Percentiles rank a stretch among this genome's conserved stretches.
phyloP scores from a whole-genome alignment of 2,797 vertebrate species.

The Hyperoplus lanceolatus region DNA sequence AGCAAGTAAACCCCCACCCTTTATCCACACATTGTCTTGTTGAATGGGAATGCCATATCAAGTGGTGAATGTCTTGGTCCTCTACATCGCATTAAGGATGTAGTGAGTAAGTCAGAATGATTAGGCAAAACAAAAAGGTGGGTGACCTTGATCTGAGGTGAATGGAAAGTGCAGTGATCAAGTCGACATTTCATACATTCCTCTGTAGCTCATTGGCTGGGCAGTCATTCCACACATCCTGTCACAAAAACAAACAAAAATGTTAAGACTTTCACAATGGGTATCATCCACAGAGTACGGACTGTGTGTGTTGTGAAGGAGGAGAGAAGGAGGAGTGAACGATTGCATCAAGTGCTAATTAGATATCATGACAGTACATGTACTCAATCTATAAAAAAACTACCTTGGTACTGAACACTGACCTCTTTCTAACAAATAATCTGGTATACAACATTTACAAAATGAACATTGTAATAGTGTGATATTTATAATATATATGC shows the following conservation, averaged over 20 bases:
- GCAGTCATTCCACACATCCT: conserved; percentile 54
- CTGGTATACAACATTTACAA: conserved; percentile 87
- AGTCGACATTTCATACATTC: conserved; percentile 80
- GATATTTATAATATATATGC: conserved; percentile 83
- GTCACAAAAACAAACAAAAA: conserved; percentile 50
- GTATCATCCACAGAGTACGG: conserved; percentile 66
- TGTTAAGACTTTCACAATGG: conserved; percentile 72
- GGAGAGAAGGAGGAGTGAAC: conserved; percentile 62
- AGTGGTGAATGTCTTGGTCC: conserved; percentile 78
- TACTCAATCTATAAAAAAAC: conserved; percentile 84
- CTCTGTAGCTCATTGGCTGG: conserved; percentile 68
- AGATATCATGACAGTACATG: conserved; percentile 81
- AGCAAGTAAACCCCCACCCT: conserved; percentile 64
- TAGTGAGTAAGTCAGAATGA: conserved; percentile 71
- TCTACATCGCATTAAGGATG: conserved; percentile 70
- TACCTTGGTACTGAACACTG: conserved; percentile 85
- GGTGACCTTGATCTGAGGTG: conserved; percentile 76
- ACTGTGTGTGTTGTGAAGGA: conserved; percentile 65
- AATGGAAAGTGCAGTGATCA: conserved; percentile 82
- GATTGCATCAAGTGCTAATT: conserved; percentile 83
- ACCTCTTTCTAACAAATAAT: conserved; percentile 85
- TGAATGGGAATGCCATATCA: conserved; percentile 78
- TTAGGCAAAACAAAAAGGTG: conserved; percentile 48
- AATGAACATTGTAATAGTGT: conserved; percentile 84
- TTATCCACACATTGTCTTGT: conserved; percentile 40